phyloP scores from a whole-genome alignment of 2,888 invertebrate genomes.

The Nesidiocoris tenuis region DNA sequence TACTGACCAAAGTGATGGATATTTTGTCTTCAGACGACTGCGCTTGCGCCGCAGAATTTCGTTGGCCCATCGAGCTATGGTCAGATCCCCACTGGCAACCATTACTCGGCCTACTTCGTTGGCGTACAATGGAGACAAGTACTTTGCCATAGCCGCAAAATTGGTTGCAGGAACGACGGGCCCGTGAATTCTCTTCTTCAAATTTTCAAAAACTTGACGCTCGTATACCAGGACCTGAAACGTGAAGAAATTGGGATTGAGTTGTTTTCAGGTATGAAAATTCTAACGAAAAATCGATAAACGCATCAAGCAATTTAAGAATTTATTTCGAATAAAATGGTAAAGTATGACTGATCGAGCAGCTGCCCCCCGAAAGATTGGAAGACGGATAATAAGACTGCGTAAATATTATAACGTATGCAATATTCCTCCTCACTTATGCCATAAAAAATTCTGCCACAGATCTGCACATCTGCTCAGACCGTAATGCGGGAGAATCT shows the following conservation, averaged over 20 bases:
- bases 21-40: not conserved
- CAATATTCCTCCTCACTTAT: no score
- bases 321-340: no score
- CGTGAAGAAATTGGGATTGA: not conserved
- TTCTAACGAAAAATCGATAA: no score
- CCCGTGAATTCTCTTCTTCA: not conserved
- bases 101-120: slow-evolving; percentile 19
- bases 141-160: not conserved
- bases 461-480: no score
- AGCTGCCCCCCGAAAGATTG: no score
- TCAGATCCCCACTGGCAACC: slow-evolving; percentile 10
- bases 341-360: no score
- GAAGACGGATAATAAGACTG: no score
- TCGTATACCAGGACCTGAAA: slow-evolving; percentile 15
- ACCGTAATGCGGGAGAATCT: no score
- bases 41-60: not conserved
- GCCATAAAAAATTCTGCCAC: no score
- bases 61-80: not conserved
- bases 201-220: not conserved
- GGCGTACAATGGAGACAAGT: slow-evolving; percentile 4
- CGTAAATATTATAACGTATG: no score
- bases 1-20: slow-evolving; percentile 10
- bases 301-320: no score
- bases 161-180: not conserved
- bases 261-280: not conserved